Evolutionary conservation across 1,140 invertebrate genomes (phyloP).

Genomic region (Leptinotarsa texana): DNA sequence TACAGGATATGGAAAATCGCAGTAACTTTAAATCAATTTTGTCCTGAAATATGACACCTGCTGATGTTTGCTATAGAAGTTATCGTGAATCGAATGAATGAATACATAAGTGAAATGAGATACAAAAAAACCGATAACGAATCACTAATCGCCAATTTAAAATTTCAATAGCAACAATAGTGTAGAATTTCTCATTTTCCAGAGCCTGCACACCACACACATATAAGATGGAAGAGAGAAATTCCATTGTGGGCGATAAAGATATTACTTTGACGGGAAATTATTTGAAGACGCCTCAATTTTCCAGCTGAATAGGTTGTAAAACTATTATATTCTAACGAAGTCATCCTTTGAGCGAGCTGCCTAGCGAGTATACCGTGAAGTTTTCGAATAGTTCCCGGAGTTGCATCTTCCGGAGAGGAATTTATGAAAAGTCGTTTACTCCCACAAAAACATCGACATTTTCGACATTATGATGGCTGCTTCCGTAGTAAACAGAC

Average conservation of each 20-base stretch:
- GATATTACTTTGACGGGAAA: conserved; percentile 16
- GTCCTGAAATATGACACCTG: no score
- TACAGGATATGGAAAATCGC: no score
- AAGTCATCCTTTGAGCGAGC: conserved; percentile 25
- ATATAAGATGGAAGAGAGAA: conserved; percentile 1
- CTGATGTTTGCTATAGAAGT: no score
- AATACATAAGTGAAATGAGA: no score
- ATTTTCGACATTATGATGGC: no score
- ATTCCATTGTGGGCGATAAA: conserved; percentile 18
- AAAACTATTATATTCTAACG: conserved; percentile 27
- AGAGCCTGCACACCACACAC: background rate
- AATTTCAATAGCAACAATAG: background rate
- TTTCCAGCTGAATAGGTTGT: conserved; percentile 20
- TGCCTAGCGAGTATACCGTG: conserved; percentile 10
- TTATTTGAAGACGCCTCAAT: conserved; percentile 19
- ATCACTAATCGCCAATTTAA: background rate
- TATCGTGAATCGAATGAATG: no score
- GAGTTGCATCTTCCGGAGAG: background rate
- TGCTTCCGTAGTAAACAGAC: no score
- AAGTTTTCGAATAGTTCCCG: conserved; percentile 18
- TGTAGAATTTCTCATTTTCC: background rate
- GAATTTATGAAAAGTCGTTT: conserved; percentile 4
- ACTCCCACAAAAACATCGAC: background rate
- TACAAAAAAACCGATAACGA: background rate
- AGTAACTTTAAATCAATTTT: no score